Base-by-base conservation (phyloP, 2,797 vertebrate genomes). In the Pyrrhura leucotis region DNA sequence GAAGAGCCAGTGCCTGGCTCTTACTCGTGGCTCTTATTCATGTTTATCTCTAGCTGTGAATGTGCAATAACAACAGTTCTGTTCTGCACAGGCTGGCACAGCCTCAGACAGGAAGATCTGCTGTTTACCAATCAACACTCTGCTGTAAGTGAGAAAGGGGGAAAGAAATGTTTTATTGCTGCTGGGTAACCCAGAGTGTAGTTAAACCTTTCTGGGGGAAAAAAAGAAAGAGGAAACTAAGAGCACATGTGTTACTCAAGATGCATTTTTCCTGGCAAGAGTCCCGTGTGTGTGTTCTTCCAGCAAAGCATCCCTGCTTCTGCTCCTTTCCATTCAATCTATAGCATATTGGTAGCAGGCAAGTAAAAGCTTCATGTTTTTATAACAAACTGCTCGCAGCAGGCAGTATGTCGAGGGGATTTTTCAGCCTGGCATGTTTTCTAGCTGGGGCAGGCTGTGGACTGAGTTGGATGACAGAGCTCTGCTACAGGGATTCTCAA, bases 41-140 rank as follows among this genome's bases (percentile, higher is more conserved):
- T 96, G 96, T 97, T 97, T 97, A 89, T 96, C 96, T 95, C 92
- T 95, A 78, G 93, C 95, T 96, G 88, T 58, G 93, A 97, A 96
- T 93, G 96, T 96, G 95, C 95, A 93, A 90, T 95, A 95, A 95
- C 94, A 97, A 96, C 97, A 97, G 79, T 95, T 95, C 94, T 96
- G 95, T 97, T 97, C 95, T 85, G 95, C 93, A 94, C 96, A 96
- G 95, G 84, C 96, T 97, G 97, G 95, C 96, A 97, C 94, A 94
- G 96, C 93, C 96, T 97, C 94, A 76, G 80, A 92, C 86, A 83
- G 91, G 90, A 80, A 94, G 95, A 88, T 90, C 94, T 91, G 80
- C 80, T 88, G 90, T 96, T 96, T 94, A 92, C 95, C 93, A 94
- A 91, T 94, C 93, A 93, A 94, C 95, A 94, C 91, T 93, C 87